Evolutionary conservation across 2,888 invertebrate genomes (phyloP).

Genomic region (Dicycla oo): DNA sequence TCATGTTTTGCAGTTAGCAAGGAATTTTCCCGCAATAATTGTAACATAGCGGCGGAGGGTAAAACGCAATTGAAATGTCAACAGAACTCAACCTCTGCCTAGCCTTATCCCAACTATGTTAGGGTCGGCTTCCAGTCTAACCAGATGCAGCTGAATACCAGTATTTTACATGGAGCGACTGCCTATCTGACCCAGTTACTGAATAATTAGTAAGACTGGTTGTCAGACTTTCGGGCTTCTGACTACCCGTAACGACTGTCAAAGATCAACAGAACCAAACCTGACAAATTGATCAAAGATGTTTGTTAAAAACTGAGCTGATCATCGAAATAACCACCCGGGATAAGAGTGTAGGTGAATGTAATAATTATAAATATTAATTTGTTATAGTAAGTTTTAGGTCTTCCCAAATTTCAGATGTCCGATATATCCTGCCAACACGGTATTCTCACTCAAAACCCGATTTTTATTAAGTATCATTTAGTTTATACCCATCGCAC

Average conservation of each 20-base stretch:
- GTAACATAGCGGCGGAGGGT: background rate
- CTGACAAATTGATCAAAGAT: background rate
- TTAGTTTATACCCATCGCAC: too few relatives aligned
- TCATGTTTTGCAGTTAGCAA: conserved; percentile 17
- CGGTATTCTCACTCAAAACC: too few relatives aligned
- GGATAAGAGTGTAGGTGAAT: background rate
- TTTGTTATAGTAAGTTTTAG: background rate
- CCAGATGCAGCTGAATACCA: background rate
- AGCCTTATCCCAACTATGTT: background rate
- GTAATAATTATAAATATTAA: too few relatives aligned
- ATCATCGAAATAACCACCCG: background rate
- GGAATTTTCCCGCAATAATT: background rate
- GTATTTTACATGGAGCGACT: background rate
- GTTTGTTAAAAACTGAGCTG: background rate
- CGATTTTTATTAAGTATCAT: too few relatives aligned
- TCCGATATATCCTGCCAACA: background rate
- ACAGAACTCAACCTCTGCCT: background rate
- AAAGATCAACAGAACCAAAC: background rate
- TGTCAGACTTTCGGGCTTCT: background rate
- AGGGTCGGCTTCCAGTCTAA: background rate
- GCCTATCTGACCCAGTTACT: background rate
- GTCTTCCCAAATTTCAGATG: background rate
- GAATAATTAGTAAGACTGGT: background rate
- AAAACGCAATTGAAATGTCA: background rate
- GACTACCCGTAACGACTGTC: background rate